These are phyloP conservation scores for Alentia gelatinosa DNA, from an alignment of 2,888 invertebrate species.

Conservation along the genomic window DNA sequence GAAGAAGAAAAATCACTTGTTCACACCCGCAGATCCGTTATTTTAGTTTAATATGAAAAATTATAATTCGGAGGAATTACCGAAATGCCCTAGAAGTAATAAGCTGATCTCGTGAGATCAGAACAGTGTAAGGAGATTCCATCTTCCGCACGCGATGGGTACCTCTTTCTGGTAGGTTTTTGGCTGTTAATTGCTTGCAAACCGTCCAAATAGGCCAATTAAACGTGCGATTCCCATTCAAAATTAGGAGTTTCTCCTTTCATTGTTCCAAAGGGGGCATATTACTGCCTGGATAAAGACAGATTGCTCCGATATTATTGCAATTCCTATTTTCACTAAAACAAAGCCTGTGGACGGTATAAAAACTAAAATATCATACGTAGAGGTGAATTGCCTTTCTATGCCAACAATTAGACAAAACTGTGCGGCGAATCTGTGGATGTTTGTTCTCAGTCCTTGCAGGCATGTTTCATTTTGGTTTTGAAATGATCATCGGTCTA, in stretches of 20 bases:
- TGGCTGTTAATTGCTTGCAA: background rate
- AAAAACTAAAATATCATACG: too few relatives aligned
- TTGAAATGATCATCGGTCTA: conserved; percentile 43
- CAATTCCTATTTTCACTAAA: background rate
- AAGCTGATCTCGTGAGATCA: background rate
- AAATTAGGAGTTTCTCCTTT: background rate
- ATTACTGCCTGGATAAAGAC: conserved; percentile 22
- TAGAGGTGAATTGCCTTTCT: too few relatives aligned
- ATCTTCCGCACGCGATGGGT: background rate
- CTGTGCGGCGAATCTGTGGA: conserved; percentile 3
- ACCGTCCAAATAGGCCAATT: background rate
- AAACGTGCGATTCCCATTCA: background rate
- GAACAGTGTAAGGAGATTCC: background rate
- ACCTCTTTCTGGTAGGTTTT: background rate
- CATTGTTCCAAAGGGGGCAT: background rate
- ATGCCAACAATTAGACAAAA: background rate
- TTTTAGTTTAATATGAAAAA: too few relatives aligned
- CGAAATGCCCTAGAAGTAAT: background rate
- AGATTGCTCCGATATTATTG: background rate
- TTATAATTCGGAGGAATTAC: background rate
- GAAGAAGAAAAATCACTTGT: background rate
- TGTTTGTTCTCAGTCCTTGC: conserved; percentile 37
- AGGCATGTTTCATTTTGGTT: conserved; percentile 50
- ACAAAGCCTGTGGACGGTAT: too few relatives aligned
- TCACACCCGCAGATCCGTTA: conserved; percentile 10